Evolutionary conservation across 1,140 invertebrate genomes (phyloP).

Genomic region (Tribolium castaneum): DNA sequence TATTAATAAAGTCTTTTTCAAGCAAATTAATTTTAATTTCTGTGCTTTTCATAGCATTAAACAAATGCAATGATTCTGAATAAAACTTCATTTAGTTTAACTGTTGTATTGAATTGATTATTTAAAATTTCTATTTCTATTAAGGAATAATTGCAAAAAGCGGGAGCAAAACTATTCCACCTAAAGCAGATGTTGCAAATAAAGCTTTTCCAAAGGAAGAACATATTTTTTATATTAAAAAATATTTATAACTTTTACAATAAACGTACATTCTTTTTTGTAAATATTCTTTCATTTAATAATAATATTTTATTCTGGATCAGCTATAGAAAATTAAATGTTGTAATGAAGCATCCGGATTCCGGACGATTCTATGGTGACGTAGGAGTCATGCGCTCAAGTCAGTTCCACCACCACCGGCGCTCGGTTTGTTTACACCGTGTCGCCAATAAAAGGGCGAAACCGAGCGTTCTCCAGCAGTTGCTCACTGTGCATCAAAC

Average conservation of each 20-base stretch:
- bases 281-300: too few relatives aligned
- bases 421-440: too few relatives aligned
- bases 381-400: too few relatives aligned
- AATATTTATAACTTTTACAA: conserved; percentile 13
- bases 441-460: too few relatives aligned
- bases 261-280: too few relatives aligned
- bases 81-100: conserved; percentile 15
- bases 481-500: too few relatives aligned
- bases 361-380: too few relatives aligned
- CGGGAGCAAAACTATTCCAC: background rate
- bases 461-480: too few relatives aligned
- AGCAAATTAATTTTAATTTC: conserved; percentile 12
- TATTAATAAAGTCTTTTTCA: conserved; percentile 12
- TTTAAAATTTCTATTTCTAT: background rate
- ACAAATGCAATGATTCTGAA: conserved; percentile 6
- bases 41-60: background rate
- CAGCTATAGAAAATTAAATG: too few relatives aligned
- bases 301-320: too few relatives aligned
- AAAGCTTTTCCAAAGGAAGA: conserved; percentile 12
- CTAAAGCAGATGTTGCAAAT: conserved; percentile 8
- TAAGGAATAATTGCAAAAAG: conserved; percentile 5
- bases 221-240: conserved; percentile 10
- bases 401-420: too few relatives aligned
- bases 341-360: too few relatives aligned
- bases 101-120: conserved; percentile 1